Conservation (phyloP, 2,797 vertebrate genomes). For the Halcyon chelicuti region DNA sequence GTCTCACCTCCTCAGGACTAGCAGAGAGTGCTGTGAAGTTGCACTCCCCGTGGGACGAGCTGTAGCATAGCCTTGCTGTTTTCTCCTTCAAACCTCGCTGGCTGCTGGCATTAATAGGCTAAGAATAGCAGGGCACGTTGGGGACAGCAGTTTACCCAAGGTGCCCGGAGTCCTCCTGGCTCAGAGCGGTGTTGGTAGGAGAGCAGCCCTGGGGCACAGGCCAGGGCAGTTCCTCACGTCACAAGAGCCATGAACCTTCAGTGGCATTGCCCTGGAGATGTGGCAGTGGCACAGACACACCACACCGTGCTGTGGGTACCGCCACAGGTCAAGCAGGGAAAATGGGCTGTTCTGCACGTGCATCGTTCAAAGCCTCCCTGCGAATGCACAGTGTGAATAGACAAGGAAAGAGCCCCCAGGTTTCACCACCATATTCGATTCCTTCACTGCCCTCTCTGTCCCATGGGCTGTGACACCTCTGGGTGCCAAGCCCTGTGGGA, state of each 20-base stretch:
- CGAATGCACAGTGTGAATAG: neutral
- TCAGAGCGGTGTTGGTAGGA: neutral
- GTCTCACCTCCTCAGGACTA: neutral
- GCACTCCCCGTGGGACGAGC: neutral
- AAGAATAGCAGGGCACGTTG: constrained; percentile 3
- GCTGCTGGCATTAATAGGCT: constrained; percentile 41
- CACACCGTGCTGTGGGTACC: accelerated
- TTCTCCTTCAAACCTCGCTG: constrained; percentile 19
- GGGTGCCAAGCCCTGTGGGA: neutral
- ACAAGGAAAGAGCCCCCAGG: neutral
- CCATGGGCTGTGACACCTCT: neutral
- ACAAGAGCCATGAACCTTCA: accelerated
- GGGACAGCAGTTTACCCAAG: constrained; percentile 46
- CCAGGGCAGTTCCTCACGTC: neutral
- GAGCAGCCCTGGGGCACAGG: neutral
- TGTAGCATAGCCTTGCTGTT: neutral
- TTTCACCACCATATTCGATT: neutral
- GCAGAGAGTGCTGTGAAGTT: neutral
- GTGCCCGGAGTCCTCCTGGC: neutral
- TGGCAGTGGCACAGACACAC: neutral
- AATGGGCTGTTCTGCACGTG: neutral
- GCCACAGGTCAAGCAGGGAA: accelerated
- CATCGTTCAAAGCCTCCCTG: neutral
- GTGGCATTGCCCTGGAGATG: neutral
- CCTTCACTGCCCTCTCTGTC: neutral